A percentile compares a stretch with the other conserved stretches of the same genome.
phyloP scores from a whole-genome alignment of 2,888 invertebrate genomes.

The Oxycera nigricornis region DNA sequence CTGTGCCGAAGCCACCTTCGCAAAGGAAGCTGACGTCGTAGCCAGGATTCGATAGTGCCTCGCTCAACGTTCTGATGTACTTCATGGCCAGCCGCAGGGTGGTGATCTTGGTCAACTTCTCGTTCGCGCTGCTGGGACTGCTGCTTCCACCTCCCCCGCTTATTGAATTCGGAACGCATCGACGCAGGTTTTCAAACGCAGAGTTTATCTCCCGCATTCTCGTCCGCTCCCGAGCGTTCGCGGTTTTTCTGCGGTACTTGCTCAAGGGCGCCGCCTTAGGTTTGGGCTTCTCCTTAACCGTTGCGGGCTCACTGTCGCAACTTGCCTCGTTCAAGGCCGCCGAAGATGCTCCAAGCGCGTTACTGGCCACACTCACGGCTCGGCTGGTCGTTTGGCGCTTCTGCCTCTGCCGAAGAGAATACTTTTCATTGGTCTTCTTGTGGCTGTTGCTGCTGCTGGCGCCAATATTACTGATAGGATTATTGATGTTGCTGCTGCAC shows the following conservation, averaged over 20 bases:
- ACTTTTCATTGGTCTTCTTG: conserved; percentile 66
- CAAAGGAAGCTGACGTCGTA: conserved; percentile 51
- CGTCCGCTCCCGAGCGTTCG: conserved; percentile 85
- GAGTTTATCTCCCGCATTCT: conserved; percentile 90
- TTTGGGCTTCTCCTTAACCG: conserved; percentile 62
- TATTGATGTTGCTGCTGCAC: conserved; percentile 48
- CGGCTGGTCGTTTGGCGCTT: conserved; percentile 64
- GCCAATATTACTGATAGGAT: conserved; percentile 50
- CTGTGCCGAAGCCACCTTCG: background rate
- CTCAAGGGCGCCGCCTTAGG: conserved; percentile 78
- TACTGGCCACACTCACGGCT: conserved; percentile 42
- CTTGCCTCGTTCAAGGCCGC: conserved; percentile 40
- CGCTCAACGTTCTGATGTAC: conserved; percentile 80
- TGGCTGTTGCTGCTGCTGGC: conserved; percentile 52
- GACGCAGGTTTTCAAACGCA: conserved; percentile 83
- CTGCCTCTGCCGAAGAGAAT: conserved; percentile 72
- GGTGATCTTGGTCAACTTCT: conserved; percentile 89
- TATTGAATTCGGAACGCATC: conserved; percentile 71
- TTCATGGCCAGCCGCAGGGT: conserved; percentile 86
- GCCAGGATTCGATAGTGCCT: conserved; percentile 66
- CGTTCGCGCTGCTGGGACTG: conserved; percentile 65
- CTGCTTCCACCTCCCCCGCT: conserved; percentile 49
- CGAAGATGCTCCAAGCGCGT: conserved; percentile 33
- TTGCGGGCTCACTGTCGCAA: conserved; percentile 22
- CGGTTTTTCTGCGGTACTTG: conserved; percentile 88